These are phyloP conservation scores for Pachydiplax longipennis DNA, from an alignment of 2,888 invertebrate genomes.

Conservation along the genomic window DNA sequence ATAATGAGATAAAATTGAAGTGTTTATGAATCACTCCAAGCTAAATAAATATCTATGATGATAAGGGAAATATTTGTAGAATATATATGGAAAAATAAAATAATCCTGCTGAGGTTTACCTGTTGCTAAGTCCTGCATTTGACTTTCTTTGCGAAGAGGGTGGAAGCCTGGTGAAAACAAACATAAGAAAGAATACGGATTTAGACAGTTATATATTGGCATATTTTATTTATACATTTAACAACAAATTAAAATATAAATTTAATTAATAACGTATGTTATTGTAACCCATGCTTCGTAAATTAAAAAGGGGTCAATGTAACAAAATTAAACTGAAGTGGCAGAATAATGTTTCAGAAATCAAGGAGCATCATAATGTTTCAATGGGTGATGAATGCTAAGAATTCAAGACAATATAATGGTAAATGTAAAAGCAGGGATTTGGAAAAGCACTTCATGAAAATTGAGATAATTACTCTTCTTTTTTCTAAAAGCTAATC, in stretches of 20 bases:
- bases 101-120: slow-evolving; percentile 18
- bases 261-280: background rate
- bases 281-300: background rate
- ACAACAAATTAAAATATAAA: background rate
- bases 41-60: background rate
- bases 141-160: slow-evolving; percentile 41
- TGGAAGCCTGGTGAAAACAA: slow-evolving; percentile 44
- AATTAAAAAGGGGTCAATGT: background rate
- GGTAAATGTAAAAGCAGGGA: no score
- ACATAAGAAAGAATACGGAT: slow-evolving; percentile 32
- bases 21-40: no score
- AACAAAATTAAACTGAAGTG: background rate
- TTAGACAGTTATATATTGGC: background rate
- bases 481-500: no score
- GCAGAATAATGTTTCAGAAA: background rate
- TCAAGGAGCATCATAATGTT: background rate
- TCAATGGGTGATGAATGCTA: no score
- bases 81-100: background rate
- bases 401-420: no score
- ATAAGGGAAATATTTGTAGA: background rate
- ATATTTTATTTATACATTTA: background rate
- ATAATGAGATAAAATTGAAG: no score
- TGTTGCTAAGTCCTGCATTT: slow-evolving; percentile 40
- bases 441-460: no score
- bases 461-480: no score